A percentile compares a stretch with the other conserved stretches of the same genome.
phyloP scores from a whole-genome alignment of 2,797 vertebrate genomes.

The Decapterus maruadsi region DNA sequence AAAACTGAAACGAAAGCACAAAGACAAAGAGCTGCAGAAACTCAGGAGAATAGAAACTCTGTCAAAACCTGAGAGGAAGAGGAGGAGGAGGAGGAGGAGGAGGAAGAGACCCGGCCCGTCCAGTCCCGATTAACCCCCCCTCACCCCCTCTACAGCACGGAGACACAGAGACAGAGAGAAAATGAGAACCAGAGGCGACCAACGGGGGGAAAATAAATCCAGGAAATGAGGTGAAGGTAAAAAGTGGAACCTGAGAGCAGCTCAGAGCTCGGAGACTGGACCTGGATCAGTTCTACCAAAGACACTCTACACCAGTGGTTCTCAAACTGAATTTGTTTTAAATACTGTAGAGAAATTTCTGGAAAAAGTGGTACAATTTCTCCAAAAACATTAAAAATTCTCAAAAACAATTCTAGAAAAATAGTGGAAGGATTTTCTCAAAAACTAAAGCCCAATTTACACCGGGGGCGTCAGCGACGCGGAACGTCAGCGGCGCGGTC shows the following conservation, averaged over 20 bases:
- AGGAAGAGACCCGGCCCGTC: constrained; percentile 46
- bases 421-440: too few relatives aligned
- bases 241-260: constrained; percentile 27
- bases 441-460: too few relatives aligned
- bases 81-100: constrained; percentile 32
- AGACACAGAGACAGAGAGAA: constrained; percentile 43
- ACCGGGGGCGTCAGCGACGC: too few relatives aligned
- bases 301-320: too few relatives aligned
- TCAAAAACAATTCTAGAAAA: too few relatives aligned
- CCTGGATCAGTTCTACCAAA: neutral
- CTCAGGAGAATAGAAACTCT: neutral
- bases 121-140: too few relatives aligned
- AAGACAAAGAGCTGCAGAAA: neutral
- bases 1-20: neutral
- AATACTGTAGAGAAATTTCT: too few relatives aligned
- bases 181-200: constrained; percentile 75
- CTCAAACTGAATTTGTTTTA: too few relatives aligned
- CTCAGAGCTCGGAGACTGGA: neutral
- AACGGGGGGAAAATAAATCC: constrained; percentile 53
- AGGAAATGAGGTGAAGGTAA: constrained; percentile 81
- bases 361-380: too few relatives aligned
- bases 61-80: constrained; percentile 57
- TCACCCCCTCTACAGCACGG: constrained; percentile 70
- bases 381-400: too few relatives aligned
- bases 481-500: neutral